Percentiles rank a stretch among this genome's conserved stretches.
phyloP scores from a whole-genome alignment of 1,140 invertebrate genomes.

The Papilio aristodemus region DNA sequence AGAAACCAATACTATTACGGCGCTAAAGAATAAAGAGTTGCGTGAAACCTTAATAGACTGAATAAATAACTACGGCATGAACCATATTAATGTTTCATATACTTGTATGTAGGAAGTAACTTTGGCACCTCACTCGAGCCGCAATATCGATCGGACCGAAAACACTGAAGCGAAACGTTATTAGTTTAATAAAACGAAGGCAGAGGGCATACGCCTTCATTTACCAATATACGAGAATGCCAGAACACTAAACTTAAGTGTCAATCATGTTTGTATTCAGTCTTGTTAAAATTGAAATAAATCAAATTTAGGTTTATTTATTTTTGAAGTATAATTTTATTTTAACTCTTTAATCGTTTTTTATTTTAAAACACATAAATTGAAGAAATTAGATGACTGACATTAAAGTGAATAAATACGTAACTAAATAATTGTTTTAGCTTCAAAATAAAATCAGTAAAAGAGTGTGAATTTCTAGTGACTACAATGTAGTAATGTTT shows the following conservation, averaged over 20 bases:
- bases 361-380: too few relatives aligned
- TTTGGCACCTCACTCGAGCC: slow-evolving; percentile 38
- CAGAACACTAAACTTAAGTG: slow-evolving; percentile 32
- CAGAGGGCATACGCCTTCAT: slow-evolving; percentile 32
- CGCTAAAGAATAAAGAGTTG: background rate
- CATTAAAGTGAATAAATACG: too few relatives aligned
- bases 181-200: slow-evolving; percentile 57
- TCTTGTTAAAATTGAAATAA: background rate
- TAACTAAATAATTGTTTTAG: too few relatives aligned
- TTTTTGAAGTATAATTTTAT: too few relatives aligned
- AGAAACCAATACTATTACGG: too few relatives aligned
- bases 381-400: too few relatives aligned
- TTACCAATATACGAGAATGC: background rate
- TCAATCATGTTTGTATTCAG: slow-evolving; percentile 14
- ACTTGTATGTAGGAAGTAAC: background rate
- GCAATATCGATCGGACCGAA: slow-evolving; percentile 48
- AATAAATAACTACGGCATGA: background rate
- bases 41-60: background rate
- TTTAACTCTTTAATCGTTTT: too few relatives aligned
- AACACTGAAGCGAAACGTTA: slow-evolving; percentile 45
- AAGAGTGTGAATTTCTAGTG: too few relatives aligned
- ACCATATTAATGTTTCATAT: slow-evolving; percentile 1
- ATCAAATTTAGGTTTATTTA: too few relatives aligned
- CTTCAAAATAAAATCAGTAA: too few relatives aligned
- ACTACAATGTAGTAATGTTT: too few relatives aligned